Evolutionary conservation across 2,113 vertebrate genomes (phyloP).

Genomic region (Verasper variegatus): DNA sequence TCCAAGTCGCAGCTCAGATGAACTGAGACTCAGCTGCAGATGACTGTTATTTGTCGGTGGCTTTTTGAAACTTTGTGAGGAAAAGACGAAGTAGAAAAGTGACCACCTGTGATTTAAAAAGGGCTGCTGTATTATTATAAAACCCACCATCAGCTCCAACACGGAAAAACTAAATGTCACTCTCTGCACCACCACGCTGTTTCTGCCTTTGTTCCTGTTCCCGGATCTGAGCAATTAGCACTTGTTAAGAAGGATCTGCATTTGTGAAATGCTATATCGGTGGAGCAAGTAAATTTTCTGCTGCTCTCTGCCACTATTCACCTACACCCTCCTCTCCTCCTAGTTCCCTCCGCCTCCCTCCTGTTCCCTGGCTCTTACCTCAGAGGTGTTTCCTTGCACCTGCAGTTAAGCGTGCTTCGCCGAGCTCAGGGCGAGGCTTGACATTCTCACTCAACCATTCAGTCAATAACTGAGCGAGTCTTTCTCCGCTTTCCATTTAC

Average conservation of each 20-base stretch:
- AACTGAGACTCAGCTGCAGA: neutral
- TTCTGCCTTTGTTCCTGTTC: conserved; percentile 70
- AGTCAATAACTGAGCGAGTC: conserved; percentile 63
- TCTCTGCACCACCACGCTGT: conserved; percentile 65
- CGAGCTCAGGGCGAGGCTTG: conserved; percentile 43
- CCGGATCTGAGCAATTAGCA: conserved; percentile 70
- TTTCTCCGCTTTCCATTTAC: conserved; percentile 50
- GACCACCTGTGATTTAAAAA: conserved; percentile 69
- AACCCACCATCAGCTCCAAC: conserved; percentile 64
- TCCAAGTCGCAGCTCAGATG: too few species aligned
- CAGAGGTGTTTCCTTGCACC: conserved; percentile 51
- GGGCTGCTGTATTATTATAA: conserved; percentile 68
- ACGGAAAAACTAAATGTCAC: conserved; percentile 72
- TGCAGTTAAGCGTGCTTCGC: conserved; percentile 32
- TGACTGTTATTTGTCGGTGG: conserved; percentile 54
- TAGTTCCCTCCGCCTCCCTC: neutral
- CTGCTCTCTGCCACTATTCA: conserved; percentile 44
- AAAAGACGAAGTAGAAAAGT: conserved; percentile 48
- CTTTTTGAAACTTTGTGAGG: conserved; percentile 56
- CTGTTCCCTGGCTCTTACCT: neutral
- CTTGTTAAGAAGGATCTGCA: conserved; percentile 61
- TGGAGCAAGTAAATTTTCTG: conserved; percentile 50
- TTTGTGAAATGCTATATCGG: conserved; percentile 55
- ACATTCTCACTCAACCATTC: conserved; percentile 59
- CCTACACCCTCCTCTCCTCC: neutral